Conservation (phyloP, 2,113 vertebrate species). For the Epinephelus fuscoguttatus region DNA sequence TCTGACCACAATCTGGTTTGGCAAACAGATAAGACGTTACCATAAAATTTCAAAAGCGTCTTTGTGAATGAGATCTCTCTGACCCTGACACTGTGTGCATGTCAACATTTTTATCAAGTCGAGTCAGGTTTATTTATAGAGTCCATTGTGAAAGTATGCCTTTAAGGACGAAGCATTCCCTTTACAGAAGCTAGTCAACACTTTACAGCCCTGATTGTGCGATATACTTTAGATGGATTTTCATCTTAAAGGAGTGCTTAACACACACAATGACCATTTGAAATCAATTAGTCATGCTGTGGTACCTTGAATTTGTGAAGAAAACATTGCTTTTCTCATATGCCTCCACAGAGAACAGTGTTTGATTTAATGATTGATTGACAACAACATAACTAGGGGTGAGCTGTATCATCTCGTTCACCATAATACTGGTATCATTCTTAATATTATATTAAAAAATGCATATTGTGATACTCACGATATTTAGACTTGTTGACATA, state of each 20-base stretch:
- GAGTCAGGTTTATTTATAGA: conserved; percentile 9
- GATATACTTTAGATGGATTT: neutral
- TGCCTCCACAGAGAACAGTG: no score
- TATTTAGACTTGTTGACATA: no score
- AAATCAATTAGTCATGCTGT: no score
- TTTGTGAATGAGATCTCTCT: conserved; percentile 3
- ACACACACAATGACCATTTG: no score
- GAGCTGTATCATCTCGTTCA: no score
- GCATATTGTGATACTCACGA: no score
- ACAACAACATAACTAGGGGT: no score
- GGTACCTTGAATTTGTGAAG: no score
- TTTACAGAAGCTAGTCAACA: neutral
- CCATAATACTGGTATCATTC: no score
- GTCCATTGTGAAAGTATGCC: neutral
- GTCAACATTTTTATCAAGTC: conserved; percentile 8
- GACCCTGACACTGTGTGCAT: neutral
- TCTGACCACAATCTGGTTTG: conserved; percentile 22
- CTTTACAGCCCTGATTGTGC: neutral
- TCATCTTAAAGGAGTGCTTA: neutral
- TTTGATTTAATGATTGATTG: no score
- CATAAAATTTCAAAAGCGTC: neutral
- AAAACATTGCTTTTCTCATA: no score
- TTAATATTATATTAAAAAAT: no score
- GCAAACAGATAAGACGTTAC: conserved; percentile 1
- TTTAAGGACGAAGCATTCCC: neutral